Evolutionary conservation across 2,888 invertebrate species (phyloP).

Genomic region (Melitaea athalia): DNA sequence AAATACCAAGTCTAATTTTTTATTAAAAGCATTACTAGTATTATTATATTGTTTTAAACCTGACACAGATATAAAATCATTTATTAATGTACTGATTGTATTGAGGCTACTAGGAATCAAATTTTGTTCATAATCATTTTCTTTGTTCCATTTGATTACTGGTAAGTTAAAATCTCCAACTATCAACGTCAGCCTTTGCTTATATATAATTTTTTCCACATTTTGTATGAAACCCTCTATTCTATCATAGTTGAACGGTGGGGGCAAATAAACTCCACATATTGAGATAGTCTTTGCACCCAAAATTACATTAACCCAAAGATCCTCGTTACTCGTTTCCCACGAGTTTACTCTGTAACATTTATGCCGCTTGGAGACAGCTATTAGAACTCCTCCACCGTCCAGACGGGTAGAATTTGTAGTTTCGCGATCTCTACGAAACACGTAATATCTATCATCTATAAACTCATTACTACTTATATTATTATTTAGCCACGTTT

Average conservation of each 20-base stretch:
- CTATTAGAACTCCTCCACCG: background rate
- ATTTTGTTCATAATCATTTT: background rate
- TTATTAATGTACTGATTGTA: background rate
- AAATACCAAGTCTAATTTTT: constrained; percentile 12
- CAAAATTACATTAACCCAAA: constrained; percentile 9
- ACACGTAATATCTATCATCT: no score
- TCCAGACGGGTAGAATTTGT: no score
- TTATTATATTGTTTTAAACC: background rate
- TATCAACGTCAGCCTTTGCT: background rate
- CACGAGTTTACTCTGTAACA: background rate
- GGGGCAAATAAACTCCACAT: constrained; percentile 11
- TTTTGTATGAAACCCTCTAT: constrained; percentile 13
- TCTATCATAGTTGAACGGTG: constrained; percentile 9
- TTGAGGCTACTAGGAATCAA: background rate
- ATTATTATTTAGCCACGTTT: no score
- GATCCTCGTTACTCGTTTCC: constrained; percentile 4
- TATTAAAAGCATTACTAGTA: constrained; percentile 9
- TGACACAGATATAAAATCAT: background rate
- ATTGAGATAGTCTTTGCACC: constrained; percentile 1
- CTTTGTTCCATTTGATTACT: background rate
- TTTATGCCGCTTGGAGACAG: background rate
- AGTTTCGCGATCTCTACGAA: no score
- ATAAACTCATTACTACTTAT: no score
- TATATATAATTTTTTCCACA: constrained; percentile 4
- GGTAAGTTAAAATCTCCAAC: constrained; percentile 2